Evolutionary conservation across 1,140 invertebrate species (phyloP).

Genomic region (Drosophila repletoides): DNA sequence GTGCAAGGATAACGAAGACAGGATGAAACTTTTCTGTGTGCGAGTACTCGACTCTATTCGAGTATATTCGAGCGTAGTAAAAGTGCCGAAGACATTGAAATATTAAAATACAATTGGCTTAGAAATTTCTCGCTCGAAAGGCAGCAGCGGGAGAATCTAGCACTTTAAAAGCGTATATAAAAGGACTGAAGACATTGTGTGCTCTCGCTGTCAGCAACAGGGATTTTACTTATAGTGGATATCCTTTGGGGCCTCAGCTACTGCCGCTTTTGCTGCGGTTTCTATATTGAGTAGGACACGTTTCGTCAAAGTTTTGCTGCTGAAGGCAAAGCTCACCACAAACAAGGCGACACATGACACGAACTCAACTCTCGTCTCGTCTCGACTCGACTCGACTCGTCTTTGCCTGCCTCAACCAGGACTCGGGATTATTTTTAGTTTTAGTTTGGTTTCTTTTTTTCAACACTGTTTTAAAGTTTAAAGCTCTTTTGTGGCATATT

Average conservation of each 20-base stretch:
- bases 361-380: slow-evolving; percentile 50
- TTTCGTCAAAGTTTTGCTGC: slow-evolving; percentile 65
- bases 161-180: slow-evolving; percentile 16
- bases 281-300: slow-evolving; percentile 71
- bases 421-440: slow-evolving; percentile 42
- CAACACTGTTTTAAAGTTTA: slow-evolving; percentile 74
- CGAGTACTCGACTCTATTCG: slow-evolving; percentile 37
- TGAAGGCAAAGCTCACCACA: slow-evolving; percentile 71
- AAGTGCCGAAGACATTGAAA: slow-evolving; percentile 63
- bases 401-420: background rate
- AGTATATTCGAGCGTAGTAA: slow-evolving; percentile 67
- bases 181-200: slow-evolving; percentile 54
- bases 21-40: slow-evolving; percentile 14
- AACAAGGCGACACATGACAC: slow-evolving; percentile 75
- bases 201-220: slow-evolving; percentile 62
- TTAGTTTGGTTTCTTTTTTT: no score
- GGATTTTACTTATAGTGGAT: no score
- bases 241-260: no score
- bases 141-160: no score
- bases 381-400: background rate
- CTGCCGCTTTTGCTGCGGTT: no score
- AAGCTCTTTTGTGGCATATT: slow-evolving; percentile 76
- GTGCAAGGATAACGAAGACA: slow-evolving; percentile 72
- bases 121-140: slow-evolving; percentile 33
- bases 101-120: slow-evolving; percentile 77